Evolutionary conservation across 2,888 invertebrate genomes (phyloP).

Genomic region (Macropis europaea): DNA sequence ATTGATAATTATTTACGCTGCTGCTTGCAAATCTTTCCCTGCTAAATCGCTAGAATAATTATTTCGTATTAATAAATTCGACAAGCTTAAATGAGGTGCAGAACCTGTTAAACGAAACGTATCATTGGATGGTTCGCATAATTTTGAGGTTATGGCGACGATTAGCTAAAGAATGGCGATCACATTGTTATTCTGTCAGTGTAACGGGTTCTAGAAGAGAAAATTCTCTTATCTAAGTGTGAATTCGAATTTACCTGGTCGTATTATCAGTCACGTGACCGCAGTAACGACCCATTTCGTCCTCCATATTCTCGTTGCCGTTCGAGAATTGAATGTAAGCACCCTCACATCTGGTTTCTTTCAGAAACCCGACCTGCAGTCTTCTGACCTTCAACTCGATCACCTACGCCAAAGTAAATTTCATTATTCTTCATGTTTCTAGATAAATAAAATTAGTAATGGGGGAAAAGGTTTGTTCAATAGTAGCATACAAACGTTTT

Average conservation of each 20-base stretch:
- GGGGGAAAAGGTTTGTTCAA: too few species aligned
- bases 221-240: neutral
- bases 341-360: constrained; percentile 69
- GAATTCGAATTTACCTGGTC: constrained; percentile 65
- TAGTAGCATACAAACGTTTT: too few species aligned
- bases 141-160: too few species aligned
- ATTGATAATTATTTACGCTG: neutral
- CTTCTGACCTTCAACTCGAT: constrained; percentile 70
- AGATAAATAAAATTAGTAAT: too few species aligned
- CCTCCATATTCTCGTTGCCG: constrained; percentile 63
- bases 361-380: constrained; percentile 71
- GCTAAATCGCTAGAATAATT: neutral
- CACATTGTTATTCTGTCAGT: too few species aligned
- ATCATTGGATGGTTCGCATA: too few species aligned
- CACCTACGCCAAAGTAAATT: constrained; percentile 50
- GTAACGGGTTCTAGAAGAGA: too few species aligned
- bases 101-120: neutral
- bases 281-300: constrained; percentile 71
- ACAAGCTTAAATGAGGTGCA: neutral
- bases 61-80: too few species aligned
- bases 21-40: neutral
- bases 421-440: too few species aligned
- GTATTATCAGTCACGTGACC: constrained; percentile 71
- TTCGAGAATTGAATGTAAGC: constrained; percentile 72
- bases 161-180: too few species aligned